Evolutionary conservation across 2,113 vertebrate species (phyloP).

Genomic region (Rhagologus leucostigma): DNA sequence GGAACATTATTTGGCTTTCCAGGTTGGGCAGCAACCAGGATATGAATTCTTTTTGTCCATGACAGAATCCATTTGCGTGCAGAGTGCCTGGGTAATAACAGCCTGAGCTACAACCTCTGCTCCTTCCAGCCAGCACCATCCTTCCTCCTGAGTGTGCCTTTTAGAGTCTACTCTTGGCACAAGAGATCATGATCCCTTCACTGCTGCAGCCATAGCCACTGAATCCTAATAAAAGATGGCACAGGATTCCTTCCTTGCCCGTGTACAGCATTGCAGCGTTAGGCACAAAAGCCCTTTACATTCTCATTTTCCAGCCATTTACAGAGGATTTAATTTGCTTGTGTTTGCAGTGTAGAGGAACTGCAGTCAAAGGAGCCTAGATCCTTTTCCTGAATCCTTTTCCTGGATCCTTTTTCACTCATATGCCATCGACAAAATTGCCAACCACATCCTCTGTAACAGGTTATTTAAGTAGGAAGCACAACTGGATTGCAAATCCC

Average conservation of each 20-base stretch:
- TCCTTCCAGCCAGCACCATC: background rate
- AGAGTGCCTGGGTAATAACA: background rate
- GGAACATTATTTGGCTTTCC: background rate
- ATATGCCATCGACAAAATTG: background rate
- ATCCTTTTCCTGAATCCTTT: background rate
- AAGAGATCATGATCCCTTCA: background rate
- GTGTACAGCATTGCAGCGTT: background rate
- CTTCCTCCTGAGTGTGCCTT: background rate
- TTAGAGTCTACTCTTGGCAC: background rate
- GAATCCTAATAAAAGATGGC: background rate
- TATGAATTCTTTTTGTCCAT: background rate
- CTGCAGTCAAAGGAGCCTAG: background rate
- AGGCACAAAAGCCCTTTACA: background rate
- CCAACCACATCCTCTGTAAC: background rate
- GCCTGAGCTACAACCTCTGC: background rate
- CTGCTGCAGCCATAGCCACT: background rate
- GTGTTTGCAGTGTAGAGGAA: background rate
- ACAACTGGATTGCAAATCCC: slow-evolving; percentile 25
- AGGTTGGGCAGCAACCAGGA: background rate
- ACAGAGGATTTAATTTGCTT: background rate
- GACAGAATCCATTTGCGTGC: background rate
- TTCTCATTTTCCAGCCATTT: background rate
- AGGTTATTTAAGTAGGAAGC: background rate
- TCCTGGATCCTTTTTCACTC: background rate
- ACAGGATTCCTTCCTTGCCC: background rate